These are phyloP conservation scores for Polymixis lichenea DNA, from an alignment of 2,888 invertebrate genomes.

Conservation along the genomic window DNA sequence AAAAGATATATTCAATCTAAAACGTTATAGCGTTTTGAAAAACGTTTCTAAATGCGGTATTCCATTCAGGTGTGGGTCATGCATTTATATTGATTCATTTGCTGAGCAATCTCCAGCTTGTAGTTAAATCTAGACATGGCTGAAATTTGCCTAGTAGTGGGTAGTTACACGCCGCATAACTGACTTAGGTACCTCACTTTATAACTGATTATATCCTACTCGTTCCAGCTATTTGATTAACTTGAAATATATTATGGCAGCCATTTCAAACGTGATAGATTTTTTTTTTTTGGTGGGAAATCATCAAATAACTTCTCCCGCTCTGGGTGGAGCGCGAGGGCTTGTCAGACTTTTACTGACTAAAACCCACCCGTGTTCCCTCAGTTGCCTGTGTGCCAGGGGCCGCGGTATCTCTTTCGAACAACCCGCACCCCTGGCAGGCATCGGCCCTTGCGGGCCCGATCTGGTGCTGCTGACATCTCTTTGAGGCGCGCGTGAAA, in stretches of 20 bases:
- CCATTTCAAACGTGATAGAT: not conserved
- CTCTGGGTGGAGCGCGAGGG: too few species aligned
- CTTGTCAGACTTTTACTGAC: too few species aligned
- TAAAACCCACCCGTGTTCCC: too few species aligned
- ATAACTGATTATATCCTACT: slow-evolving; percentile 26
- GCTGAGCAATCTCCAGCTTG: slow-evolving; percentile 49
- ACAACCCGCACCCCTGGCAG: too few species aligned
- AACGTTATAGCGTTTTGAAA: slow-evolving; percentile 37
- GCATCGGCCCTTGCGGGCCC: too few species aligned
- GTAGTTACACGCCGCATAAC: slow-evolving; percentile 37
- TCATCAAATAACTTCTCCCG: too few species aligned
- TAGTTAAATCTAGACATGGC: slow-evolving; percentile 51
- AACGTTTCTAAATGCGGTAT: slow-evolving; percentile 47
- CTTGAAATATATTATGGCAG: not conserved
- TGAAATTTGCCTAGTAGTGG: slow-evolving; percentile 51
- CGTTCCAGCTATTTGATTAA: slow-evolving; percentile 31
- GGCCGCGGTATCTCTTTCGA: too few species aligned
- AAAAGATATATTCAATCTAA: slow-evolving; percentile 36
- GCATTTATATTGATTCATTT: slow-evolving; percentile 68
- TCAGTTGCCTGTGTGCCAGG: too few species aligned
- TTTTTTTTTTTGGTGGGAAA: too few species aligned
- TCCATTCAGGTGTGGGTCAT: slow-evolving; percentile 56
- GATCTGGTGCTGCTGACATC: too few species aligned
- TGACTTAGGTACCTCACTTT: slow-evolving; percentile 32
- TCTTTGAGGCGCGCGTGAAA: too few species aligned